These are phyloP conservation scores for Nomada fucata DNA, from an alignment of 2,888 invertebrate species.

Conservation along the genomic window DNA sequence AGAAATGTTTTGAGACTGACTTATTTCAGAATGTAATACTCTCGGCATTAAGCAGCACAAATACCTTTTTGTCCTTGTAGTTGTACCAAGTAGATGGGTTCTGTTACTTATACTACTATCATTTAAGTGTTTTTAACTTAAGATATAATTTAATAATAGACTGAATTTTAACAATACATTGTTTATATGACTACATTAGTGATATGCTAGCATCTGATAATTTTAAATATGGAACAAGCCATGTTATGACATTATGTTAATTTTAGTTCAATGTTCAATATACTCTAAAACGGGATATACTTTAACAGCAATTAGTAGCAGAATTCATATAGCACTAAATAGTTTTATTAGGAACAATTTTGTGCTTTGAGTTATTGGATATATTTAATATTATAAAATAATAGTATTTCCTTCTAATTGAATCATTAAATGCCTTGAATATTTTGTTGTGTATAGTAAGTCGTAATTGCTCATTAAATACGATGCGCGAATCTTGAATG, in stretches of 20 bases:
- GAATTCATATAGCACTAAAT: slow-evolving; percentile 31
- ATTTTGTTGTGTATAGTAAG: slow-evolving; percentile 7
- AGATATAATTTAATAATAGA: slow-evolving; percentile 62
- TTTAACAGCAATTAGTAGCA: slow-evolving; percentile 44
- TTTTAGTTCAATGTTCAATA: slow-evolving; percentile 32
- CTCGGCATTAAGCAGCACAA: slow-evolving; percentile 50
- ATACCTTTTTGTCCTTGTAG: slow-evolving; percentile 51
- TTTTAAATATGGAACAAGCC: slow-evolving; percentile 33
- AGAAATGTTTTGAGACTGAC: slow-evolving; percentile 59
- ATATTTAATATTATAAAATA: slow-evolving; percentile 5
- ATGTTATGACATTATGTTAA: slow-evolving; percentile 43
- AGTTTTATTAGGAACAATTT: slow-evolving; percentile 27
- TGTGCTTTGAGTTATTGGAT: slow-evolving; percentile 8
- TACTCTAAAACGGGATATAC: slow-evolving; percentile 9
- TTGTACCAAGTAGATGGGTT: slow-evolving; percentile 38
- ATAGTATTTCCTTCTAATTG: slow-evolving; percentile 20
- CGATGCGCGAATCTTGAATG: slow-evolving; percentile 17
- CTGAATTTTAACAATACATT: slow-evolving; percentile 59
- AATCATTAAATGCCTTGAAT: slow-evolving; percentile 1
- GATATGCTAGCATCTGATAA: slow-evolving; percentile 18
- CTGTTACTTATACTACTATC: slow-evolving; percentile 50
- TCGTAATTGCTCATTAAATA: slow-evolving; percentile 1
- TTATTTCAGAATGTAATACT: slow-evolving; percentile 55
- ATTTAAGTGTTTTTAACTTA: slow-evolving; percentile 46
- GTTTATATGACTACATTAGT: slow-evolving; percentile 32